Conservation (phyloP, 2,797 vertebrate species). For the Fratercula arctica region DNA sequence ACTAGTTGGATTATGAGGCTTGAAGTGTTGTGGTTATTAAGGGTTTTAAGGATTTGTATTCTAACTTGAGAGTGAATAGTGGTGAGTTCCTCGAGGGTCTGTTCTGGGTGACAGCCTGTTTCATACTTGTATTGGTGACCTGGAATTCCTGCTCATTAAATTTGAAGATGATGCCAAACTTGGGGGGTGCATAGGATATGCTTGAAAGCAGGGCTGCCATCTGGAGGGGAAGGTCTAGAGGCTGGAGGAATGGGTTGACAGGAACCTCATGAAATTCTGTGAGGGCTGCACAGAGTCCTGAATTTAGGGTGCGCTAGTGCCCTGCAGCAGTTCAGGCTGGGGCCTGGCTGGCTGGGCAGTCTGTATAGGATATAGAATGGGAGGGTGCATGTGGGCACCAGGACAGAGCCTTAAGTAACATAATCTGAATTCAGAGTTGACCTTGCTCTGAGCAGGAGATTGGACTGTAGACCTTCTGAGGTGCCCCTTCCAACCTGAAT, state of each 20-base stretch:
- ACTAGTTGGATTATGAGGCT: not conserved
- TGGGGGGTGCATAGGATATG: fast-evolving
- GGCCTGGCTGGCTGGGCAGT: not conserved
- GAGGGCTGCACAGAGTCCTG: not conserved
- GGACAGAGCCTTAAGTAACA: not conserved
- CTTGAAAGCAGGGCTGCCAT: not conserved
- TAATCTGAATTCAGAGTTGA: not conserved
- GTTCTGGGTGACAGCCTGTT: not conserved
- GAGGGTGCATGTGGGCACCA: not conserved
- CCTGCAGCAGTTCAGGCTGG: not conserved
- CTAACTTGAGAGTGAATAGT: not conserved
- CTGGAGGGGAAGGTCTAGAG: not conserved
- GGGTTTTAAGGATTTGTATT: not conserved
- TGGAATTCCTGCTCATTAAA: not conserved
- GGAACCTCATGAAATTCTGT: not conserved
- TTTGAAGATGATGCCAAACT: not conserved
- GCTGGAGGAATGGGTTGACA: not conserved
- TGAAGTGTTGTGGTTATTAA: not conserved
- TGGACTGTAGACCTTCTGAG: not conserved
- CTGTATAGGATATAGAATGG: fast-evolving
- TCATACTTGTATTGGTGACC: not conserved
- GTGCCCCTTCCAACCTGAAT: not conserved
- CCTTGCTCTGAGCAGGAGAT: not conserved
- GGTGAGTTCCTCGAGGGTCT: not conserved
- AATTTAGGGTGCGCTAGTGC: not conserved